phyloP scores from a whole-genome alignment of 2,797 vertebrate species.

The Lophius americanus region DNA sequence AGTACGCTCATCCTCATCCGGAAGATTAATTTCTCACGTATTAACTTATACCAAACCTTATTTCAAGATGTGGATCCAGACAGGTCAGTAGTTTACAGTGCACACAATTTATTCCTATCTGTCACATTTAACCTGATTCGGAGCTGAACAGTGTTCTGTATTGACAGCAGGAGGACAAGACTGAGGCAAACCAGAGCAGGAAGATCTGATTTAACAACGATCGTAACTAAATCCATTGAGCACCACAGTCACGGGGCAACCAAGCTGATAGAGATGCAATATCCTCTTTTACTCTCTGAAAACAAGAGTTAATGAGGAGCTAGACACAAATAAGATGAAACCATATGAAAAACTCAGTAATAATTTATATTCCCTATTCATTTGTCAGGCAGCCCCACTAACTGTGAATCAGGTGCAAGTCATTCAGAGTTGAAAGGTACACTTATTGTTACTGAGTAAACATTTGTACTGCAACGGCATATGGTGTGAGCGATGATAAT shows the following conservation, averaged over 20 bases:
- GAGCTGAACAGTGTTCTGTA: constrained; percentile 17
- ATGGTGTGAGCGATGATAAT: too few species aligned
- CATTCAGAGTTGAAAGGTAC: too few species aligned
- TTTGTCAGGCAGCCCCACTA: too few species aligned
- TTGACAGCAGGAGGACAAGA: constrained; percentile 29
- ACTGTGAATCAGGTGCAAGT: too few species aligned
- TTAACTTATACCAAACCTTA: constrained; percentile 31
- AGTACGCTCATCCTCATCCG: too few species aligned
- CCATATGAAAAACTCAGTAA: too few species aligned
- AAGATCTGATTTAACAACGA: constrained; percentile 29
- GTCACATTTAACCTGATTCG: constrained; percentile 51
- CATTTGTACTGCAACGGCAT: too few species aligned
- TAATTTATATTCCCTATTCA: too few species aligned
- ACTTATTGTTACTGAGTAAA: too few species aligned
- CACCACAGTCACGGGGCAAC: constrained; percentile 13
- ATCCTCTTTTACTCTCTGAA: neutral
- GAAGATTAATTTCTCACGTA: constrained; percentile 27
- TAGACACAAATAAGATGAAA: too few species aligned
- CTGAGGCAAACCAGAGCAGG: constrained; percentile 68
- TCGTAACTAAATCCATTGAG: constrained; percentile 41
- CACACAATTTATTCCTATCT: constrained; percentile 25
- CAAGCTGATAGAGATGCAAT: neutral
- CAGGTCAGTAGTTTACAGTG: constrained; percentile 51
- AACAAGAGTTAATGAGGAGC: too few species aligned
- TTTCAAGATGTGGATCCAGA: constrained; percentile 39